Conservation (phyloP, 2,113 vertebrate species). For the Hystrix cristata region DNA sequence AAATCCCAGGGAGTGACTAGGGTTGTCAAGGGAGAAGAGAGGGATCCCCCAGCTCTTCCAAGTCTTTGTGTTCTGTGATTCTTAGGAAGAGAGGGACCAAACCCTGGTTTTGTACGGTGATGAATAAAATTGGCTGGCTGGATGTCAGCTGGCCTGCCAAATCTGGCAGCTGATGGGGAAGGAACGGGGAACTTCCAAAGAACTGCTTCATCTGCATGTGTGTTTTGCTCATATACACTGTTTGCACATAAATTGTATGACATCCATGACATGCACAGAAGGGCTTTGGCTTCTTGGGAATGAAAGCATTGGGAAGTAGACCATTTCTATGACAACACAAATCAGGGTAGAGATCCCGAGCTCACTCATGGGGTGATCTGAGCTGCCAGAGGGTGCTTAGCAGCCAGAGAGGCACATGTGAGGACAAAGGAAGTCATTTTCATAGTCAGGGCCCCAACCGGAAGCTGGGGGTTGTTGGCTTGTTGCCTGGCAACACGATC, state of each 20-base stretch:
- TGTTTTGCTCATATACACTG: conserved; percentile 2
- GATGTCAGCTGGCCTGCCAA: conserved; percentile 54
- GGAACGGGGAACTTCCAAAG: conserved; percentile 32
- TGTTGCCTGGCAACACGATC: conserved; percentile 70
- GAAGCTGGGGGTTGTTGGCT: not conserved
- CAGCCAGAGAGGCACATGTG: not conserved
- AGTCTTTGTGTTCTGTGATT: conserved; percentile 54
- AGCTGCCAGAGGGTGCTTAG: not conserved
- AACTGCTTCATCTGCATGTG: conserved; percentile 24
- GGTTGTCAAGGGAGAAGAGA: conserved; percentile 62
- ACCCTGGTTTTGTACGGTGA: not conserved
- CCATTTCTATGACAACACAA: not conserved
- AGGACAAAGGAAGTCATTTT: conserved; percentile 47
- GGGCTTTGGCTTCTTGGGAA: not conserved
- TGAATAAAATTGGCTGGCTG: conserved; percentile 57
- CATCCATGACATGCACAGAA: not conserved
- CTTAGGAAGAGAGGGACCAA: conserved; percentile 53
- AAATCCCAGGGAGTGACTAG: not conserved
- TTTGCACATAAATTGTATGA: conserved; percentile 39
- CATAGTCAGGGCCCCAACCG: not conserved
- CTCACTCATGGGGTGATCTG: not conserved
- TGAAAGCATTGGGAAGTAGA: conserved; percentile 18
- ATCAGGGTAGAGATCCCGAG: not conserved
- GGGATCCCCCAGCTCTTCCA: not conserved
- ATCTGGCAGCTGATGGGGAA: conserved; percentile 23